phyloP scores from a whole-genome alignment of 2,113 vertebrate genomes.

The Notarius lentiginosus region DNA sequence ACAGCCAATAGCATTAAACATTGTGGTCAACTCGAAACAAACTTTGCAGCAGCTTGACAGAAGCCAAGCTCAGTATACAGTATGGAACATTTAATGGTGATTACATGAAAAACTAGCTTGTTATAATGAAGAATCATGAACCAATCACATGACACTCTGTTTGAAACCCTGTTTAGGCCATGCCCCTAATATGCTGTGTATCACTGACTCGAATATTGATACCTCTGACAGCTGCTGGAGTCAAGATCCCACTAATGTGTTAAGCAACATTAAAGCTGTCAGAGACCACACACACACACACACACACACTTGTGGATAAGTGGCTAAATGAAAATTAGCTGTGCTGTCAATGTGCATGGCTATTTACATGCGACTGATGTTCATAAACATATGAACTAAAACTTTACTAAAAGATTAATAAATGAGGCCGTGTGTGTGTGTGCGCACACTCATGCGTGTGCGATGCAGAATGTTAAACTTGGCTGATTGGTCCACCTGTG shows the following conservation, averaged over 20 bases:
- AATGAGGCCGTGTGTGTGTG: background rate
- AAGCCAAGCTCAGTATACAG: background rate
- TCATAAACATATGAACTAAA: background rate
- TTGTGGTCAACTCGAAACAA: too few relatives aligned
- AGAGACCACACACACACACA: background rate
- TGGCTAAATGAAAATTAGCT: background rate
- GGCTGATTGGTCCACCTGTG: conserved; percentile 23
- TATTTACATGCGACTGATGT: background rate
- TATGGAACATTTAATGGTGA: background rate
- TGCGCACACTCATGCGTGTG: background rate
- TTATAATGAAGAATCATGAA: background rate
- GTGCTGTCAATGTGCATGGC: background rate
- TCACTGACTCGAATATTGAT: background rate
- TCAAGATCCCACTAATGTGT: conserved; percentile 5
- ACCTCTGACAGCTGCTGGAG: conserved; percentile 16
- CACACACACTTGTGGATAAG: background rate
- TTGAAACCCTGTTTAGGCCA: background rate
- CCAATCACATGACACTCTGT: background rate
- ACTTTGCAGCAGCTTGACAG: too few relatives aligned
- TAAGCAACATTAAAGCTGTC: background rate
- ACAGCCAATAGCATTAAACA: too few relatives aligned
- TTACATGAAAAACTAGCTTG: too few relatives aligned
- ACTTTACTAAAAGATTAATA: background rate
- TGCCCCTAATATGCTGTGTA: background rate
- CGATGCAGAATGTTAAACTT: background rate